A percentile compares a stretch with the other conserved stretches of the same genome.
phyloP scores from a whole-genome alignment of 2,113 vertebrate genomes.

The Zingel zingel region DNA sequence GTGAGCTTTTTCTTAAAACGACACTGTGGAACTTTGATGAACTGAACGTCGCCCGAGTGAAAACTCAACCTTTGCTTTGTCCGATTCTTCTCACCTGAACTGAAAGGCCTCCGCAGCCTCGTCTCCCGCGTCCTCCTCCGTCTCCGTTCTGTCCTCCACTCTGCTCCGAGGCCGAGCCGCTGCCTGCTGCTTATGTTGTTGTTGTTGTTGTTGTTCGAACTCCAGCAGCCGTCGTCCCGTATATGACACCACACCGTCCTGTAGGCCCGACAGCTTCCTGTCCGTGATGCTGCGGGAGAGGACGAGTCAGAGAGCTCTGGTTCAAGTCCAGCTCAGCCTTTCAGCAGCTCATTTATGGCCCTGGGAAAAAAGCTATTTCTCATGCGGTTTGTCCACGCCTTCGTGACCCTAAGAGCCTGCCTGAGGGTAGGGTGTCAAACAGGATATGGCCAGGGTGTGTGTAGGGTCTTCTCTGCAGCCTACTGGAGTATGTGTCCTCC shows the following conservation, averaged over 20 bases:
- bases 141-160: constrained; percentile 59
- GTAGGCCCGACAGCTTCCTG: constrained; percentile 72
- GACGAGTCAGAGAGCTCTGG: background rate
- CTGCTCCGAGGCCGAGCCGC: background rate
- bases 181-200: background rate
- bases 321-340: no score
- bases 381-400: no score
- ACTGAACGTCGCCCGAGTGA: background rate
- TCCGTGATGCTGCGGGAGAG: constrained; percentile 85
- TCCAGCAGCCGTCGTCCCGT: constrained; percentile 85
- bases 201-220: constrained; percentile 63
- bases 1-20: no score
- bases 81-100: constrained; percentile 69
- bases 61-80: no score
- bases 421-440: no score
- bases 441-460: no score
- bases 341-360: no score
- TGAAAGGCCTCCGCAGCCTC: constrained; percentile 60
- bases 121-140: constrained; percentile 71
- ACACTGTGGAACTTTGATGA: background rate
- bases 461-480: no score
- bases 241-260: constrained; percentile 68
- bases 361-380: no score
- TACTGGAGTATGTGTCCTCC: no score
- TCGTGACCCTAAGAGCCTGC: no score